Evolutionary conservation across 2,113 vertebrate genomes (phyloP).

Genomic region (Uria lomvia): DNA sequence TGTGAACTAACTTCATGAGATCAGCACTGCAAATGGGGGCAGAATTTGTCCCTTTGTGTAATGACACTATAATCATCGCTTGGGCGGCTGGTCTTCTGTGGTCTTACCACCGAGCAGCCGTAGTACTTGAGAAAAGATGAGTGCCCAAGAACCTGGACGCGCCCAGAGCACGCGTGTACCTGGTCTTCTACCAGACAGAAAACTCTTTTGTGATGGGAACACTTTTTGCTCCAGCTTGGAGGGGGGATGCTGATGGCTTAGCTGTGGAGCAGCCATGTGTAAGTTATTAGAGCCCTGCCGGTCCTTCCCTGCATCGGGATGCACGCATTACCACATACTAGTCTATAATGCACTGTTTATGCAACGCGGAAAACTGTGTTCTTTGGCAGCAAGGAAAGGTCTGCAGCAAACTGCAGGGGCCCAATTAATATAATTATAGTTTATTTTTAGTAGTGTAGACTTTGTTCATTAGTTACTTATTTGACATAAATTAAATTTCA

Average conservation of each 20-base stretch:
- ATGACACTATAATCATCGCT: not conserved
- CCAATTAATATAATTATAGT: slow-evolving; percentile 68
- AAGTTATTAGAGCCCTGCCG: not conserved
- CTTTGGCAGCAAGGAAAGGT: slow-evolving; percentile 52
- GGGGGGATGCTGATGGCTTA: not conserved
- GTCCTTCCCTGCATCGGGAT: not conserved
- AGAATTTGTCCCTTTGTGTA: not conserved
- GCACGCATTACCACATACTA: not conserved
- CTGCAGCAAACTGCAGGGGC: slow-evolving; percentile 65
- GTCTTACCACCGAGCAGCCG: not conserved
- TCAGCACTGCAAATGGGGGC: not conserved
- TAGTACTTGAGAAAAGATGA: not conserved
- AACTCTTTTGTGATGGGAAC: not conserved
- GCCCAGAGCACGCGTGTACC: not conserved
- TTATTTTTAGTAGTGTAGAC: slow-evolving; percentile 67
- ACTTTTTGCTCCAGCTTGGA: not conserved
- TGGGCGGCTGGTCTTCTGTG: not conserved
- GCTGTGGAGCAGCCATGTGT: not conserved
- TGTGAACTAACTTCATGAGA: not conserved
- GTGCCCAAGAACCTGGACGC: not conserved
- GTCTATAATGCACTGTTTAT: slow-evolving; percentile 39
- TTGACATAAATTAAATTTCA: slow-evolving; percentile 67
- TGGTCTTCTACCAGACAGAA: not conserved
- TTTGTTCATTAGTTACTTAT: slow-evolving; percentile 69
- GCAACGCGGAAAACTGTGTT: not conserved